Base-by-base conservation (phyloP, 2,888 invertebrate species). In the Cantharis flavilabris region DNA sequence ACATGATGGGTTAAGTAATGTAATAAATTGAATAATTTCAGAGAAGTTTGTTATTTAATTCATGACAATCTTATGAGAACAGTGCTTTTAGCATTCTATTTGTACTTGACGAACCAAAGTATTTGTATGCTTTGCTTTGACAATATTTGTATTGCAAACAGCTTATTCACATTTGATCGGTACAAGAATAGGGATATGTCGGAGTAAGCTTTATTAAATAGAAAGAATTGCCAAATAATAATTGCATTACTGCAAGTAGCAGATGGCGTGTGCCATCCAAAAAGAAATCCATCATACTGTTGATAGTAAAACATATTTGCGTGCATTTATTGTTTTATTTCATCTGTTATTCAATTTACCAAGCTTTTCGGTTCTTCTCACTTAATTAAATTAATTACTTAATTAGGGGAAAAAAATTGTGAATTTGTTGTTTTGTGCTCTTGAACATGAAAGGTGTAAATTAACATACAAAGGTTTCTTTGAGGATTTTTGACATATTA, bases 211-310 rank as follows among this genome's bases (percentile, higher is more conserved):
- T 30, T 23, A 13, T 14, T 62, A 71, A 62, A 70, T 63, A 33
- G 16, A n/a, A 70, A 71, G 67, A 71, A 71, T 20, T 13, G n/a
- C 62, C 30, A 70, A 33, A 65, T 72, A 62, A 71, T 78, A 73
- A 78, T 73, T 72, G 65, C 75, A 78, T 72, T 78, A 78, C 65
- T 49, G 74, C 65, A 64, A 76, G 71, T 76, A 69, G 69, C 80
- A 80, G 78, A 78, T 80, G 80, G 80, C 72, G 67, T 77, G 75
- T 75, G 73, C 16, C 18, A 28, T 71, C 26, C 65, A 30, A 33
- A 62, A 65, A 69, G 73, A 69, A 73, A 73, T 76, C 71, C 69
- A 73, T 73, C 67, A 26, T 26, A 69, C 62, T 28, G 69, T 71
- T 70, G 30, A 69, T 49, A 67, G 74, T 74, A 71, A 73, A 72